Evolutionary conservation across 2,113 vertebrate species (phyloP), one percentile per base, ranked within the genome.

Genomic region (Uria lomvia): DNA sequence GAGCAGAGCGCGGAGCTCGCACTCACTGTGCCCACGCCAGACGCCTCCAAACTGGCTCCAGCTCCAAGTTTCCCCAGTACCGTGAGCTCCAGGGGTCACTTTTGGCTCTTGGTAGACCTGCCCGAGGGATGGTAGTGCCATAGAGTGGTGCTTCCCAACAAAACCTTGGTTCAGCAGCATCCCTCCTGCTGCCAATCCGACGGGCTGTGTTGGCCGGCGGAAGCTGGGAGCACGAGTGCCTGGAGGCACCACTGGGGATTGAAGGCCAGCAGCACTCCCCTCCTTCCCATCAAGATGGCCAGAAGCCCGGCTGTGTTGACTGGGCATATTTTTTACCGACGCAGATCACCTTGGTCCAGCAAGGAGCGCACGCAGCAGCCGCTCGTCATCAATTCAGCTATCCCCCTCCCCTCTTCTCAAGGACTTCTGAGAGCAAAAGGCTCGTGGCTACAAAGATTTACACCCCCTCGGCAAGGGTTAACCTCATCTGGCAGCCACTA

Each of bases 401-500:
- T 50, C 94, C 77, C 79, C 83, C 95, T 82, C 86, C 80, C 89
- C 94, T 85, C 81, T 88, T 93, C 62, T 96, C 97, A 97, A 97
- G 97, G 97, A 96, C 97, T 97, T 92, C 38, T 72, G 78, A 93
- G 88, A 98, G 95, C 84, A 96, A 91, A 79, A 78, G 78, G 67
- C 96, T 73, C 49, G 94, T 80, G 90, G 89, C 91, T 83, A 55
- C 71, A 79, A 74, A 95, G 97, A 98, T 98, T 98, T 98, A 98
- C 96, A 97, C 96, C 92, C 96, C 75, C 90, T 83, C 90, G 8
- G 93, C 97, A 98, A 99, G 99, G 98, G 98, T 98, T 99, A 99
- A 99, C 98, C 98, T 98, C 98, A 98, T 99, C 98, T 98, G 97
- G 95, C 94, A 97, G 98, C 98, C 98, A 98, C 98, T 94, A 97